Base-by-base conservation (phyloP, 2,797 vertebrate species). In the Xyrichtys novacula region DNA sequence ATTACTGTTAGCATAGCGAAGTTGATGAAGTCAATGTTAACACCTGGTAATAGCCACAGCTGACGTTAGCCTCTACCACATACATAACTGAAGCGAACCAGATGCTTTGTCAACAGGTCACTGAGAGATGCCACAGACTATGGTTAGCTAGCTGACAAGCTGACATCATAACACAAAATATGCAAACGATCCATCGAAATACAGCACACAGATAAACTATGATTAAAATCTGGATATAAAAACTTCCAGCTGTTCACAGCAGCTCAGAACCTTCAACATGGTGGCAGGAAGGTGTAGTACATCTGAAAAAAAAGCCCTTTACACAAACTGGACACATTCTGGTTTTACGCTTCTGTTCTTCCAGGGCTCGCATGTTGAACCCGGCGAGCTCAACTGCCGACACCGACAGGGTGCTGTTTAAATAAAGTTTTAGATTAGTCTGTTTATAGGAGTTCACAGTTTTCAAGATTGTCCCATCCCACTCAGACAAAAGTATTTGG, bases 401-500 rank as follows among this genome's bases (percentile, higher is more conserved):
- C 49, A 28, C 38, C 19, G 49, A 40, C 11, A 10, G 50, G 59
- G 59, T 53, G 57, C 53, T 55, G 19, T 54, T n/a, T 71, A 44
- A 46, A 26, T n/a, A 34, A 38, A 61, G 42, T 43, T 56, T 57
- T 16, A 20, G 14, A 26, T 12, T 8, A 10, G 38, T 42, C 34
- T 6, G 15, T 46, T 19, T 65, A 34, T 29, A 14, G 46, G 7
- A 23, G 26, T 71, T 61, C 34, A 43, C 42, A 47, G 50, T 57
- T 55, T 64, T 4, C 22, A 53, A 55, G 44, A 50, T 9, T 0
- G 2, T 65, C 29, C n/a, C 12, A 16, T 26, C 2, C 55, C 11
- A 0, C 31, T 91, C 65, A 99, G 61, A 99, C 96, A 80, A 98
- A 98, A 0, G 97, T 99, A 47, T 98, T 98, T 0, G 96, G 95